Evolutionary conservation across 1,140 invertebrate genomes (phyloP), one percentile per base, ranked within the genome.

Genomic region (Agrypnia vestita): DNA sequence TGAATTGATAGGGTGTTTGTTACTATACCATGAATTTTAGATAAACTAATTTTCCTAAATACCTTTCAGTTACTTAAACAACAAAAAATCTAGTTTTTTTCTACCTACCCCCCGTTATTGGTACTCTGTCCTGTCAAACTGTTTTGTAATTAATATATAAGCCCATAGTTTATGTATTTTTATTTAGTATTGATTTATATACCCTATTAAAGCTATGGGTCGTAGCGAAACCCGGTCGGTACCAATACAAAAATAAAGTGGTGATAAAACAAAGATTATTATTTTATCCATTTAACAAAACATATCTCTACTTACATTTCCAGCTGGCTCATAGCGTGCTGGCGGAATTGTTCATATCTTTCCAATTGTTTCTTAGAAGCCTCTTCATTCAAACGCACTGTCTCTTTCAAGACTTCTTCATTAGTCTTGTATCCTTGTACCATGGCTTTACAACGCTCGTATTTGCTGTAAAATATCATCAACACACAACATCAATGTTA

Each of bases 381-480:
- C 85, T 90, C 88, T 85, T 87, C 88, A 78, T 89, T 89, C 61
- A 88, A 87, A 59, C 87, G 86, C 6, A 90, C 86, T 19, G 86
- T 87, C 81, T 86, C 84, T 69, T 89, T 89, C 47, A 90, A 81
- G 44, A 86, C 85, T 73, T 88, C 88, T 82, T 89, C 88, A 84
- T 89, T 90, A 21, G 84, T 84, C 84, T 89, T 89, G 75, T 89
- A 90, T 3, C 87, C 88, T 85, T 90, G 89, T 69, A 90, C 89
- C 53, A 90, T 88, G 6, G 87, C 86, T 85, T 90, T 90, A 85
- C 88, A 90, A 76, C 88, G 85, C 80, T 90, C 89, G 86, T 90
- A 90, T 84, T 90, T 90, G 9, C 82, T 83, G 47, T 21, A 80
- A 83, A 76, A 56, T 72, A 64, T 55, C 7, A 17, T 43, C 10